Evolutionary conservation across 2,888 invertebrate species (phyloP).

Genomic region (Eristalis arbustorum): DNA sequence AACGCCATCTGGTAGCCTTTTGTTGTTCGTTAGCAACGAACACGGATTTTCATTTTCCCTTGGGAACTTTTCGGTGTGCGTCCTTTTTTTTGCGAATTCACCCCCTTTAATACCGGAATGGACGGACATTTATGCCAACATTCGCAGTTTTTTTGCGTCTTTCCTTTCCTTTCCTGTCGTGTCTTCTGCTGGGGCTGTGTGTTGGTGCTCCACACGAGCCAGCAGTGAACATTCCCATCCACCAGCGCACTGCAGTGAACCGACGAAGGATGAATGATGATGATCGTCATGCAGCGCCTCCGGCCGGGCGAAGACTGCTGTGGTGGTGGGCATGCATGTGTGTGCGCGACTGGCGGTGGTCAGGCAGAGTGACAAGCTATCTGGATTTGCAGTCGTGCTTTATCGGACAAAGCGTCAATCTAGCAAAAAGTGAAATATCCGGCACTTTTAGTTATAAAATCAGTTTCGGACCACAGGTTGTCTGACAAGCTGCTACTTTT

Average conservation of each 20-base stretch:
- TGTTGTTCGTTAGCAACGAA: constrained; percentile 30
- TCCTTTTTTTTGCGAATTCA: constrained; percentile 33
- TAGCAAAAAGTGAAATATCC: constrained; percentile 60
- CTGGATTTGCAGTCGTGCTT: constrained; percentile 30
- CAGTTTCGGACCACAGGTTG: constrained; percentile 54
- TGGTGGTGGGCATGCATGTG: constrained; percentile 12
- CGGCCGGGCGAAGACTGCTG: not conserved
- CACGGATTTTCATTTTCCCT: constrained; percentile 60
- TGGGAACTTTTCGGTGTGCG: constrained; percentile 54
- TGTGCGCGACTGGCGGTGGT: not conserved
- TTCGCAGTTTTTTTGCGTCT: constrained; percentile 10
- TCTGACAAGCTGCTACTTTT: constrained; percentile 18
- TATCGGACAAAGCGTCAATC: constrained; percentile 55
- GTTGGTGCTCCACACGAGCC: not conserved
- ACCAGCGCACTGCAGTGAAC: not conserved
- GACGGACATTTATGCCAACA: constrained; percentile 48
- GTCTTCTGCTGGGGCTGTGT: constrained; percentile 3
- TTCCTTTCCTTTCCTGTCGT: constrained; percentile 4
- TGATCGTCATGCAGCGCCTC: not conserved
- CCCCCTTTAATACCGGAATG: constrained; percentile 41
- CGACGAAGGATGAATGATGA: constrained; percentile 18
- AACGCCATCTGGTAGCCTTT: constrained; percentile 46
- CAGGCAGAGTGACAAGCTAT: constrained; percentile 37
- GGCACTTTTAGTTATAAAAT: constrained; percentile 59
- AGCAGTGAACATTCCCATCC: constrained; percentile 6